phyloP scores from a whole-genome alignment of 2,797 vertebrate genomes.

The Craterocephalus amniculus region DNA sequence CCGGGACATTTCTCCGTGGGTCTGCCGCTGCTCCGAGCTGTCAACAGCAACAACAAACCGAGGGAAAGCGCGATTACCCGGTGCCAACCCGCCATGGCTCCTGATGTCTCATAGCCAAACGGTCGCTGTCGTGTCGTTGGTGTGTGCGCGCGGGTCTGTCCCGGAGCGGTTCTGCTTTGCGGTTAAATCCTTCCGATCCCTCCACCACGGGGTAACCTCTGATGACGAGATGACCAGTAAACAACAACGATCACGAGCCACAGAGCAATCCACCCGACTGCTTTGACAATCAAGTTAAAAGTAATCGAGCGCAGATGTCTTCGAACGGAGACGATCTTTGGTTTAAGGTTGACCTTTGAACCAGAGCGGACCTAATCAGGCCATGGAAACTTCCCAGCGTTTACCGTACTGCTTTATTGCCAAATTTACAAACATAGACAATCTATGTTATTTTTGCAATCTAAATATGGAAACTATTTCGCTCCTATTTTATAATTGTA shows the following conservation, averaged over 20 bases:
- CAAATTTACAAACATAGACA: no score
- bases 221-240: neutral
- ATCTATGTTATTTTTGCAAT: no score
- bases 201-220: neutral
- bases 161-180: no score
- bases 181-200: neutral
- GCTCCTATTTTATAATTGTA: no score
- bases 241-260: constrained; percentile 52
- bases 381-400: no score
- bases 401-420: no score
- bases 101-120: constrained; percentile 63
- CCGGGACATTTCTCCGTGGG: constrained; percentile 58
- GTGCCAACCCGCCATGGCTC: constrained; percentile 66
- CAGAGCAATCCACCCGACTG: constrained; percentile 27
- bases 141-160: neutral
- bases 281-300: constrained; percentile 25
- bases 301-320: constrained; percentile 41
- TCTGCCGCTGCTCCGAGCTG: constrained; percentile 48
- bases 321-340: neutral
- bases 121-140: neutral
- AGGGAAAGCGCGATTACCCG: constrained; percentile 42
- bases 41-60: constrained; percentile 53
- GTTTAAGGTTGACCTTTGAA: neutral
- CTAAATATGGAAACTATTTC: no score
- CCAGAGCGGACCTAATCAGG: no score